Conservation (phyloP, 2,113 vertebrate genomes). For the Anolis carolinensis region DNA sequence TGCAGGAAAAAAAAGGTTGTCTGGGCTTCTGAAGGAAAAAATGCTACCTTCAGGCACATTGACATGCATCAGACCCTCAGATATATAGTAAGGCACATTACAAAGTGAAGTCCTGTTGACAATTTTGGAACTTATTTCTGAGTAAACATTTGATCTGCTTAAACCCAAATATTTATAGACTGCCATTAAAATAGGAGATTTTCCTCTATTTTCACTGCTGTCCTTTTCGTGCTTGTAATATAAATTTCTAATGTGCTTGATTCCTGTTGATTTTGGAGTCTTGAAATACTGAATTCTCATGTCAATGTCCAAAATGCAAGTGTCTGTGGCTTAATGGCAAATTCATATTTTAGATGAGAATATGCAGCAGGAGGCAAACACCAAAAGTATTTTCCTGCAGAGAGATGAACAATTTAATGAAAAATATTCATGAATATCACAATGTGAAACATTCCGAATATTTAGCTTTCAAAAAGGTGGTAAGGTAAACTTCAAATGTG, state of each 20-base stretch:
- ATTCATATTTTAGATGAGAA: constrained; percentile 9
- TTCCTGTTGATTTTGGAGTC: constrained; percentile 11
- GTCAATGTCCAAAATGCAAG: neutral
- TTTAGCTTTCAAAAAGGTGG: neutral
- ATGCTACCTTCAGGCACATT: neutral
- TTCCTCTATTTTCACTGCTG: neutral
- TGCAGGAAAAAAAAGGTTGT: neutral
- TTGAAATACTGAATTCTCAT: neutral
- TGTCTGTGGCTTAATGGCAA: constrained; percentile 26
- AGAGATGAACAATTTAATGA: constrained; percentile 37
- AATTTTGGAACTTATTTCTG: neutral
- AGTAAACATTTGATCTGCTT: neutral
- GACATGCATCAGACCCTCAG: neutral
- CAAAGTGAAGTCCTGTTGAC: neutral
- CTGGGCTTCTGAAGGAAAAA: neutral
- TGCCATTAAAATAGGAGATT: neutral
- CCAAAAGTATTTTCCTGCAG: constrained; percentile 48
- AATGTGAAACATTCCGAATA: constrained; percentile 46
- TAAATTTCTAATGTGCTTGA: neutral
- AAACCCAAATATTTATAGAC: neutral
- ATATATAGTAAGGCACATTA: neutral
- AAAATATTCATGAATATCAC: neutral
- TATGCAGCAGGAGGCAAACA: constrained; percentile 18
- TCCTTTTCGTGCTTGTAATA: neutral
- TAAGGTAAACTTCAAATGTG: constrained; percentile 33